Evolutionary conservation across 92 coral and sea anemone genomes (phyloP).

Genomic region (Montipora capitata): DNA sequence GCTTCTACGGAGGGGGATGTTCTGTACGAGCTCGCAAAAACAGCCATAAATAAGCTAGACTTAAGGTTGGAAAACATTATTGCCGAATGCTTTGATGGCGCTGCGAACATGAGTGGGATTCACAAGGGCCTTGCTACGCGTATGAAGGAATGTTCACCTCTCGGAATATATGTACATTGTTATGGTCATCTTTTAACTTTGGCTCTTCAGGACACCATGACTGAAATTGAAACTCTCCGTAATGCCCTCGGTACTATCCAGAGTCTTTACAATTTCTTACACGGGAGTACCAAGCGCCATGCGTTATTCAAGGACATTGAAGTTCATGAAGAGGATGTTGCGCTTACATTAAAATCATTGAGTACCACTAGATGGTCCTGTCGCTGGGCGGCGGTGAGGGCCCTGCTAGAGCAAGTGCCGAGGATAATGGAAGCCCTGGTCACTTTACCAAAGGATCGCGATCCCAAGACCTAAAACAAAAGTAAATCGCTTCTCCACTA

Average conservation of each 20-base stretch:
- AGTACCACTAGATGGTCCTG: conserved; percentile 66
- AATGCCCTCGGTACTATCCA: conserved; percentile 55
- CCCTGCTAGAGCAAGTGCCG: conserved; percentile 46
- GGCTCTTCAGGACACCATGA: conserved; percentile 58
- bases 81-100: no score
- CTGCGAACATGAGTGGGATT: no score
- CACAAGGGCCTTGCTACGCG: no score
- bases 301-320: conserved; percentile 47
- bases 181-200: conserved; percentile 56
- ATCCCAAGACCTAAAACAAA: conserved; percentile 52
- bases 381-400: conserved; percentile 54
- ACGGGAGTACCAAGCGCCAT: conserved; percentile 67
- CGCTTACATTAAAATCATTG: conserved; percentile 46
- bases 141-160: conserved; percentile 65
- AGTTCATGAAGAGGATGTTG: conserved; percentile 34
- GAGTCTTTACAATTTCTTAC: conserved; percentile 52
- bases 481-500: no score
- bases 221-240: conserved; percentile 50
- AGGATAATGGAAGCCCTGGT: conserved; percentile 41
- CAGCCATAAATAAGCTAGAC: no score
- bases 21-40: no score
- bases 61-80: no score
- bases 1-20: no score
- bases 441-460: conserved; percentile 51
- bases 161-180: conserved; percentile 52